Conservation (phyloP, 2,888 invertebrate species). For the Stenchaetothrips biformis region DNA sequence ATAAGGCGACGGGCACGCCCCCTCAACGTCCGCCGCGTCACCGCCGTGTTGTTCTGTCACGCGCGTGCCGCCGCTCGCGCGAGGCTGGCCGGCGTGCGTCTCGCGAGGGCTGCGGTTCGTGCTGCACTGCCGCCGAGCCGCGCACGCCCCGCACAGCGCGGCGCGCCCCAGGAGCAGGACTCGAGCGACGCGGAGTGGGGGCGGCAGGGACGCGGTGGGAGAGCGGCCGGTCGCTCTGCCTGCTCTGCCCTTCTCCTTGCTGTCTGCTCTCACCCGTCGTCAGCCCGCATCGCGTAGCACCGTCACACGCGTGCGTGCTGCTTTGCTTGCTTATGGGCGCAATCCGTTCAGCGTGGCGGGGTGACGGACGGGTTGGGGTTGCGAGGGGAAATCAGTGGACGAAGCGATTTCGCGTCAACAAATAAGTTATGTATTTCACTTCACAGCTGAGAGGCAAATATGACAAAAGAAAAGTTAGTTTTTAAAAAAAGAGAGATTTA, state of each 20-base stretch:
- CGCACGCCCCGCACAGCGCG: too few relatives aligned
- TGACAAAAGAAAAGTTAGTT: background rate
- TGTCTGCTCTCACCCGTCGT: too few relatives aligned
- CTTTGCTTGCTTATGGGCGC: background rate
- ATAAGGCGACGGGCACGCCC: background rate
- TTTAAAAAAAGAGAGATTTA: background rate
- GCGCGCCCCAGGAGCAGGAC: too few relatives aligned
- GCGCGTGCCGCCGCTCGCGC: background rate
- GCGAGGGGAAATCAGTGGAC: background rate
- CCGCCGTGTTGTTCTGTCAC: background rate
- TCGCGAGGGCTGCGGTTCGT: too few relatives aligned
- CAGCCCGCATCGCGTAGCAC: background rate
- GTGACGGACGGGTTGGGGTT: background rate
- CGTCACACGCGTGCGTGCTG: background rate
- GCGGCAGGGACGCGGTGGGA: background rate
- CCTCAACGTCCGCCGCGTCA: background rate
- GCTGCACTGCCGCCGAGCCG: too few relatives aligned
- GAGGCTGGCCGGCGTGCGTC: too few relatives aligned
- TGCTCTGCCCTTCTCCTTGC: too few relatives aligned
- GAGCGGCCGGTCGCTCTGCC: background rate
- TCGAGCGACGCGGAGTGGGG: too few relatives aligned
- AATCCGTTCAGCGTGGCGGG: too few relatives aligned
- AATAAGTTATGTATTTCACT: background rate
- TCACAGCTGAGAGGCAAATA: background rate
- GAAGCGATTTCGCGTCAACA: background rate